These are phyloP conservation scores for Chromoteleia sp. DNA, from an alignment of 2,888 invertebrate genomes.

Conservation along the genomic window DNA sequence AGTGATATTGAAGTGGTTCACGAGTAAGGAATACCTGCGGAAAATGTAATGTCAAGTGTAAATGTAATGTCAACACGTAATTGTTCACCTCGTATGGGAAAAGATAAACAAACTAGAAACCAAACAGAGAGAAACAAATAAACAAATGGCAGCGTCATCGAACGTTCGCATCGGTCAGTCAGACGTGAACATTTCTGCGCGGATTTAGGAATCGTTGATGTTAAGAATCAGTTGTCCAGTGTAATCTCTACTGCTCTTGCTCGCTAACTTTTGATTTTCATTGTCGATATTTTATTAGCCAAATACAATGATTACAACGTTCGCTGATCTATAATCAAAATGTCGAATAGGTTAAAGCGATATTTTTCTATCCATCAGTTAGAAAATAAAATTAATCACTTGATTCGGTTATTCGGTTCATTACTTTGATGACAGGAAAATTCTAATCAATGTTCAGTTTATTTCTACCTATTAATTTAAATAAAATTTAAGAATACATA, in stretches of 20 bases:
- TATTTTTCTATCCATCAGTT: constrained; percentile 10
- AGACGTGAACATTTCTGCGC: constrained; percentile 30
- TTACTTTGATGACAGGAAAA: constrained; percentile 9
- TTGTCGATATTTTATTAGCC: constrained; percentile 15
- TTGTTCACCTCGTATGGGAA: constrained; percentile 53
- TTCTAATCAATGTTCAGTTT: constrained; percentile 20
- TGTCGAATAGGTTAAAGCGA: constrained; percentile 4
- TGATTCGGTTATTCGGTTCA: constrained; percentile 5
- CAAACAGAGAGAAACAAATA: constrained; percentile 45
- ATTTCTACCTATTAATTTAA: constrained; percentile 4
- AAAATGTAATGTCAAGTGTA: constrained; percentile 31
- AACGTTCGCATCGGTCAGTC: constrained; percentile 52
- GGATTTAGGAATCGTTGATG: constrained; percentile 45
- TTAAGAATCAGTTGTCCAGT: constrained; percentile 45
- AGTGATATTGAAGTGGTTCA: constrained; percentile 18
- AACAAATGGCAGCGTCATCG: constrained; percentile 66
- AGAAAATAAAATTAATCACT: constrained; percentile 10
- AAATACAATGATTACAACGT: constrained; percentile 34
- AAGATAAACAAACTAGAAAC: constrained; percentile 32
- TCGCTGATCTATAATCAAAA: constrained; percentile 21
- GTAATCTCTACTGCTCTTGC: constrained; percentile 64
- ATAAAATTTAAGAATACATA: too few species aligned
- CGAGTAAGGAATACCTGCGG: background rate
- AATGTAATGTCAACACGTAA: constrained; percentile 44
- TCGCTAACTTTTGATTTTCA: constrained; percentile 48